Evolutionary conservation across 2,888 invertebrate species (phyloP).

Genomic region (Oscheius myriophilus): DNA sequence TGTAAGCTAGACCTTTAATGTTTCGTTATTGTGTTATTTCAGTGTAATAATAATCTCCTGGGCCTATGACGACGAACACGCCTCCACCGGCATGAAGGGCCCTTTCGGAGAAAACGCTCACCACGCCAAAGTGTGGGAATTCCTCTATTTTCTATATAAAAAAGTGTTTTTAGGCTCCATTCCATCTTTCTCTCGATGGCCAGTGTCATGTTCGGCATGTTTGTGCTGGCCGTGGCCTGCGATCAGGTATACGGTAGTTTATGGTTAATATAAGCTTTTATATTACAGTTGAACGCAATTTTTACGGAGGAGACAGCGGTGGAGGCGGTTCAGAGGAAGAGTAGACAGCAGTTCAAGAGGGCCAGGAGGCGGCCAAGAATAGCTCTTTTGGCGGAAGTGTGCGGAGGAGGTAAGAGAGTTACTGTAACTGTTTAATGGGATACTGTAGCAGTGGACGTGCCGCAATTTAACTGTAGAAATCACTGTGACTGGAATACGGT

Average conservation of each 20-base stretch:
- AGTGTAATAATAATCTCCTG: slow-evolving; percentile 65
- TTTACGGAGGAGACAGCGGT: slow-evolving; percentile 85
- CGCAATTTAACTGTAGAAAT: too few species aligned
- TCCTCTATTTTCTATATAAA: not conserved
- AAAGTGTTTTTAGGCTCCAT: slow-evolving; percentile 79
- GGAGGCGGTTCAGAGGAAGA: slow-evolving; percentile 77
- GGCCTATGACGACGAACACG: slow-evolving; percentile 62
- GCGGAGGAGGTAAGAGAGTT: slow-evolving; percentile 79
- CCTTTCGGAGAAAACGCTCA: slow-evolving; percentile 60
- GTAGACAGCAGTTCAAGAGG: slow-evolving; percentile 36
- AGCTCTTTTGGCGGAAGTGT: slow-evolving; percentile 81
- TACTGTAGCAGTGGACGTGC: too few species aligned
- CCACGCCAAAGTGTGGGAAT: slow-evolving; percentile 68
- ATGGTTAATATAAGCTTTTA: not conserved
- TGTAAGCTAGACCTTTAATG: slow-evolving; percentile 46
- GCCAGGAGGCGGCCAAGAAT: slow-evolving; percentile 73
- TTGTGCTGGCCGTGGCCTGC: slow-evolving; percentile 85
- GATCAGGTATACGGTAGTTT: slow-evolving; percentile 75
- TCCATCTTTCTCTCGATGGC: slow-evolving; percentile 84
- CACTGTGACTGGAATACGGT: too few species aligned
- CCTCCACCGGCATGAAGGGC: slow-evolving; percentile 51
- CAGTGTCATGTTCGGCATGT: slow-evolving; percentile 85
- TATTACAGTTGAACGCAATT: slow-evolving; percentile 82
- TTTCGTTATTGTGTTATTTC: slow-evolving; percentile 18
- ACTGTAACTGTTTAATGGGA: not conserved